A percentile compares a stretch with the other conserved stretches of the same genome.
Evolutionary conservation across 2,888 invertebrate genomes (phyloP).

Genomic region (Hemicrepidius hirtus): DNA sequence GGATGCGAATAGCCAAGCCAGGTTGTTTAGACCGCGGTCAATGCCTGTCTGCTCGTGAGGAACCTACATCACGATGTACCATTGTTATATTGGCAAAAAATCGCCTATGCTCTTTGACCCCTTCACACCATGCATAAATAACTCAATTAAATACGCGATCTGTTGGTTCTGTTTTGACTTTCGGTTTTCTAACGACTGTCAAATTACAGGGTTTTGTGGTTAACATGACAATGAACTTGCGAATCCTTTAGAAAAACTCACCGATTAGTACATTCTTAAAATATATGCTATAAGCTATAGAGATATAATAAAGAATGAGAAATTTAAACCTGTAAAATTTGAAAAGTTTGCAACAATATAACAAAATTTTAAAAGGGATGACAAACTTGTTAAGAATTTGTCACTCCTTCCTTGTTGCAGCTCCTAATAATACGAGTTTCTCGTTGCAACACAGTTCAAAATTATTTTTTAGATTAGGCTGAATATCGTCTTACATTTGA

Average conservation of each 20-base stretch:
- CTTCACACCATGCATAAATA: constrained; percentile 61
- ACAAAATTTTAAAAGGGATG: no score
- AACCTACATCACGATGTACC: constrained; percentile 62
- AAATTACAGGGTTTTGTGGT: constrained; percentile 33
- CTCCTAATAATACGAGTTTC: no score
- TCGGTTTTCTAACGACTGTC: constrained; percentile 42
- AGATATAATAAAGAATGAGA: no score
- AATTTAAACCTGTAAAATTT: no score
- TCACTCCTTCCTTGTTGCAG: no score
- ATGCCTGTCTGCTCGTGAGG: constrained; percentile 66
- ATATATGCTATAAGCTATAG: background rate
- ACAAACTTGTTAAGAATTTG: no score
- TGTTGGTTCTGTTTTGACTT: constrained; percentile 39
- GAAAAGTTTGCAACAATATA: no score
- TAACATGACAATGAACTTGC: constrained; percentile 39
- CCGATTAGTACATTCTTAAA: constrained; percentile 17
- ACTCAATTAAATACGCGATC: constrained; percentile 52
- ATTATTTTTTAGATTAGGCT: no score
- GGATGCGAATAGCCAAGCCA: constrained; percentile 27
- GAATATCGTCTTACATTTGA: no score
- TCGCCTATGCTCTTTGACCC: constrained; percentile 58
- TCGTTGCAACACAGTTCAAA: no score
- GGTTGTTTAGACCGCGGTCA: constrained; percentile 58
- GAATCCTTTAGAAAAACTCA: background rate
- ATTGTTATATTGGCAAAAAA: constrained; percentile 54